Evolutionary conservation across 2,888 invertebrate species (phyloP), one percentile per base, ranked within the genome.

Genomic region (Adela reaumurella): DNA sequence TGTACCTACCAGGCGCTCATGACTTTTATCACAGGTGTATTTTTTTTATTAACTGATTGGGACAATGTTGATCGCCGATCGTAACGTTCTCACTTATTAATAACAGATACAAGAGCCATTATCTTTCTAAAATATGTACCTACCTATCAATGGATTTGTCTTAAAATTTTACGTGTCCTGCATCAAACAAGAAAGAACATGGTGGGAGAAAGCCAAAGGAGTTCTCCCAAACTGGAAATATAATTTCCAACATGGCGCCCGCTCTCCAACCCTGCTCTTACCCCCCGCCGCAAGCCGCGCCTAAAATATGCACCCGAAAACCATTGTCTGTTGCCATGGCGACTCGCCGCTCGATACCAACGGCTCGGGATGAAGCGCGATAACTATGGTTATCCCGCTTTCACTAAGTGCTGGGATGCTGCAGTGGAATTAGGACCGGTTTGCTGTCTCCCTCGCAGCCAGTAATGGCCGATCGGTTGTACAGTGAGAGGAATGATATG

Each of bases 241-340:
- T 74, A 70, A 74, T 73, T 78, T 76, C 76, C 74, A 79, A 77
- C 74, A 79, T 78, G 79, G 78, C 78, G 64, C 74, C 71, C 68
- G 46, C 41, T 28, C 41, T 20, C 58, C 61, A 67, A 64, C 65
- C 65, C 62, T 56, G 60, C 64, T 60, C 65, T 67, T 47, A 49
- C 48, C 35, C 41, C 43, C 62, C 17, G 62, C 62, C 62, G 62
- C 62, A 63, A 57, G 58, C 57, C 64, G 19, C 46, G 67, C 67
- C 74, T 76, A 78, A 79, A 78, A 79, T 78, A 79, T 79, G 78
- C 79, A 79, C 78, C 79, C 78, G 68, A 78, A 78, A 78, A 67
- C 77, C 77, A 76, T 77, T 78, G 77, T 77, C 78, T 74, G 79
- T 80, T 79, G 62, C 74, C 68, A 77, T 77, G 72, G 68, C 74